Base-by-base conservation (phyloP, 2,113 vertebrate species). In the Lophochroa leadbeateri region DNA sequence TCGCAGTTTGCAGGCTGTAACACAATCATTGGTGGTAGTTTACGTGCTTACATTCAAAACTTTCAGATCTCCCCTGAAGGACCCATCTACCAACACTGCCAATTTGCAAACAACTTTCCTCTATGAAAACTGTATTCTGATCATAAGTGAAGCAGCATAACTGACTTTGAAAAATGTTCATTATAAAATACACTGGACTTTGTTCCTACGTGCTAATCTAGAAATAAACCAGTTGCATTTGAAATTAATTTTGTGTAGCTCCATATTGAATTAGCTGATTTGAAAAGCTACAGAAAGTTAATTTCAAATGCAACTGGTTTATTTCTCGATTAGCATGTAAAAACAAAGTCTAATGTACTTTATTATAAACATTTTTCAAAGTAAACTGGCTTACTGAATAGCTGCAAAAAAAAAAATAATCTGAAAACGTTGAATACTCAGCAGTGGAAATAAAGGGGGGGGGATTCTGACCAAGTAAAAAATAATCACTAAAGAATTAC, bases 1-100 rank as follows among this genome's bases (percentile, higher is more conserved):
- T 10, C 57, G 76, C 81, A 97, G 70, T 88, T 96, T 96, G 88
- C 97, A 97, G 77, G 5, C 97, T 97, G 86, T 20, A 95, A 96
- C 23, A 57, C 49, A 92, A 39, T 1, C 46, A 12, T 1, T 0
- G 19, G 11, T 12, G 37, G 69, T 19, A 27, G n/a, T 74, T 85
- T 5, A 17, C 0, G 13, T 4, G n/a, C 35, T 37, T 7, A 1
- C 2, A 0, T 1, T 4, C 63, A 13, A 43, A 27, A 47, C 6
- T 67, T 61, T 71, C 47, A 11, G 0, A 33, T 50, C 53, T 46
- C 41, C 79, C 41, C 52, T 33, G 24, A 33, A 13, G 35, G 55
- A 37, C 53, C 46, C 53, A 23, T 28, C 50, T 61, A 47, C 27
- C 49, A n/a, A 11, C 11, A 2, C 14, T 15, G 24, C 13, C 27